phyloP scores from a whole-genome alignment of 2,797 vertebrate species.

The Rhinophrynus dorsalis region DNA sequence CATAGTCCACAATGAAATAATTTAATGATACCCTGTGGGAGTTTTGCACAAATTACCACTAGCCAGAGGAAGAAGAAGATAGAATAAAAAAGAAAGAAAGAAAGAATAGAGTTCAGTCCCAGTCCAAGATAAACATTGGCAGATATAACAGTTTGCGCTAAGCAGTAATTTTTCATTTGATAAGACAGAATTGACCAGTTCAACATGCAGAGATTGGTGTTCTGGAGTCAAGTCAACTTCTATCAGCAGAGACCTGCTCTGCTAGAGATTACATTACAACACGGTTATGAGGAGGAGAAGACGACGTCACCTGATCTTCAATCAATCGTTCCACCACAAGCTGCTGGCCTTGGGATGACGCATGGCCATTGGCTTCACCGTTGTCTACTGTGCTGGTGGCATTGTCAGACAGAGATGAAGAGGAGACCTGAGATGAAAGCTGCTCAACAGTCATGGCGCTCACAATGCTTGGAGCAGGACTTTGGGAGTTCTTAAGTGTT shows the following conservation, averaged over 20 bases:
- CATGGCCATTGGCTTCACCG: conserved; percentile 66
- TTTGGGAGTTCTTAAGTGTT: conserved; percentile 71
- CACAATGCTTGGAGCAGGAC: conserved; percentile 68
- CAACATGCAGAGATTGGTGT: conserved; percentile 80
- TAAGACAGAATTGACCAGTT: conserved; percentile 70
- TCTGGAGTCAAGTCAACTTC: conserved; percentile 55
- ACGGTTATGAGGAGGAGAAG: conserved; percentile 71
- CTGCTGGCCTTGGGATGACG: conserved; percentile 62
- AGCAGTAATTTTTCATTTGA: conserved; percentile 58
- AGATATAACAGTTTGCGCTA: conserved; percentile 62
- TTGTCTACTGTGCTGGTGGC: conserved; percentile 85
- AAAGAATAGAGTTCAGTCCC: conserved; percentile 68
- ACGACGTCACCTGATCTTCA: conserved; percentile 60
- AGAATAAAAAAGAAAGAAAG: too few species aligned
- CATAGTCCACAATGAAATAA: conserved; percentile 74
- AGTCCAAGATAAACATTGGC: conserved; percentile 72
- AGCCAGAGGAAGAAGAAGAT: conserved; percentile 65
- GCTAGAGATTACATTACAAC: conserved; percentile 77
- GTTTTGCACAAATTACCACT: conserved; percentile 73
- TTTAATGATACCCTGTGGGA: conserved; percentile 55
- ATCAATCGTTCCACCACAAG: conserved; percentile 65
- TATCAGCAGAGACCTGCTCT: conserved; percentile 81
- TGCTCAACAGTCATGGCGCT: conserved; percentile 73
- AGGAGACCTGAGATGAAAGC: conserved; percentile 84
- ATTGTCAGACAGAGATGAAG: conserved; percentile 72